Evolutionary conservation across 2,888 invertebrate genomes (phyloP).

Genomic region (Tiphia femorata): DNA sequence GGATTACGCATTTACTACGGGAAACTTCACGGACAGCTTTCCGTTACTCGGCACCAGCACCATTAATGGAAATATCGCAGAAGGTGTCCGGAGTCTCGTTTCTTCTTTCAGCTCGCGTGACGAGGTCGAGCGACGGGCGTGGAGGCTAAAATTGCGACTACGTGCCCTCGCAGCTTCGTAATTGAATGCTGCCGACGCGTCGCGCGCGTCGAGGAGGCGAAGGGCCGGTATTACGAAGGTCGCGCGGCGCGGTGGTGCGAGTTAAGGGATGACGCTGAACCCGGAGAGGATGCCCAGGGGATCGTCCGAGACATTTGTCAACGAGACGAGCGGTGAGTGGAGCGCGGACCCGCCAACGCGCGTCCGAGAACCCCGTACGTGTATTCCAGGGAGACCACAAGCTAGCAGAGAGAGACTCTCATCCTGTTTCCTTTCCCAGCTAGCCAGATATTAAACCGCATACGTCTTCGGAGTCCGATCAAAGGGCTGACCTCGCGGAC

Average conservation of each 20-base stretch:
- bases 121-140: too few relatives aligned
- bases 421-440: slow-evolving; percentile 26
- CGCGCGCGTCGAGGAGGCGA: slow-evolving; percentile 24
- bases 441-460: slow-evolving; percentile 64
- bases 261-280: slow-evolving; percentile 48
- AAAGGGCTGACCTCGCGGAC: slow-evolving; percentile 42
- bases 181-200: slow-evolving; percentile 56
- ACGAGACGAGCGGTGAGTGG: slow-evolving; percentile 64
- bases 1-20: too few relatives aligned
- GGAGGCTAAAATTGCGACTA: too few relatives aligned
- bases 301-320: slow-evolving; percentile 67
- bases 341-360: slow-evolving; percentile 43
- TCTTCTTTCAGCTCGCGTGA: too few relatives aligned
- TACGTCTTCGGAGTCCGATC: slow-evolving; percentile 60
- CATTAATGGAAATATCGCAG: too few relatives aligned
- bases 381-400: slow-evolving; percentile 56
- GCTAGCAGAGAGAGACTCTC: slow-evolving; percentile 25
- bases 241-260: slow-evolving; percentile 29
- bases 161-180: too few relatives aligned
- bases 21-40: too few relatives aligned
- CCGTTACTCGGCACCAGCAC: too few relatives aligned
- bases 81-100: too few relatives aligned
- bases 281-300: slow-evolving; percentile 53
- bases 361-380: slow-evolving; percentile 48
- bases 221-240: slow-evolving; percentile 6